phyloP scores from a whole-genome alignment of 2,113 vertebrate species.

The Atherinomorus stipes region DNA sequence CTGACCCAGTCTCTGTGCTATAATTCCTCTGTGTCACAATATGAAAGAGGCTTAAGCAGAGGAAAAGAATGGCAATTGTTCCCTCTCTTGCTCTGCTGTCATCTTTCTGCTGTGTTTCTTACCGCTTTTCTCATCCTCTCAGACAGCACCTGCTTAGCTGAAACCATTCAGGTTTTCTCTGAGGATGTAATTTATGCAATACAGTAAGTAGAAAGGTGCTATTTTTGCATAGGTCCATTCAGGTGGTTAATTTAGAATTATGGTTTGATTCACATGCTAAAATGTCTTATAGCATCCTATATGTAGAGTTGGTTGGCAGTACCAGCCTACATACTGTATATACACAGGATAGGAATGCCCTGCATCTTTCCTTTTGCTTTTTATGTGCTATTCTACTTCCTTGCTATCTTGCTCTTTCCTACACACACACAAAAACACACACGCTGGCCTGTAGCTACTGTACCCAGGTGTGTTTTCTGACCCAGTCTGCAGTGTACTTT shows the following conservation, averaged over 20 bases:
- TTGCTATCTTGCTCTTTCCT: not conserved
- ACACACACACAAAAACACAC: not conserved
- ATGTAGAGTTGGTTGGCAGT: not conserved
- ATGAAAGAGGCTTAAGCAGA: constrained; percentile 67
- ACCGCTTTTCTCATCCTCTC: not conserved
- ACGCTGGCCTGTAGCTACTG: constrained; percentile 47
- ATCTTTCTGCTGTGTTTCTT: constrained; percentile 20
- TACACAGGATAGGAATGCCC: not conserved
- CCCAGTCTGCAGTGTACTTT: constrained; percentile 33
- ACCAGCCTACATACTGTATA: not conserved
- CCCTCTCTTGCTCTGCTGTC: constrained; percentile 41
- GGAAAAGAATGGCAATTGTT: constrained; percentile 66
- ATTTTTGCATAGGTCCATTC: not conserved
- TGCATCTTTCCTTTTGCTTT: constrained; percentile 4
- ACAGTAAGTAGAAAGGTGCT: not conserved
- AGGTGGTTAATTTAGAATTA: constrained; percentile 8
- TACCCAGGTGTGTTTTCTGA: constrained; percentile 59
- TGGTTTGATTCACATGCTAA: not conserved
- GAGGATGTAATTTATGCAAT: constrained; percentile 11
- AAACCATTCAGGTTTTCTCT: not conserved
- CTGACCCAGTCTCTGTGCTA: constrained; percentile 58
- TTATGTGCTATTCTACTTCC: constrained; percentile 4
- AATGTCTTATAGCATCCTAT: not conserved
- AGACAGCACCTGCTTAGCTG: constrained; percentile 22
- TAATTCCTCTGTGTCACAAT: constrained; percentile 64